Percentiles rank a stretch among this genome's conserved stretches.
Evolutionary conservation across 2,888 invertebrate species (phyloP).

Genomic region (Junonia oenone): DNA sequence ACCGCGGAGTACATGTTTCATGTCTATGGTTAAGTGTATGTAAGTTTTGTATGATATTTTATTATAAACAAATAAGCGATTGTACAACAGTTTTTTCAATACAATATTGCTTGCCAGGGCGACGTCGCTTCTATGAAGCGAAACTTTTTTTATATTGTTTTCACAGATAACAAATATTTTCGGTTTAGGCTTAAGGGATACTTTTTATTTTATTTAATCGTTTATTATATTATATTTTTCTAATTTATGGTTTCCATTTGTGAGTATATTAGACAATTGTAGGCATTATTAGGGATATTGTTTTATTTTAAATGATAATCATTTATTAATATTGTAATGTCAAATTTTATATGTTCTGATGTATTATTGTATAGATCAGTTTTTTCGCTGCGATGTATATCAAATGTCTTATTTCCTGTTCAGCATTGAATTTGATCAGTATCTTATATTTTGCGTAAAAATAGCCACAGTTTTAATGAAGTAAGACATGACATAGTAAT

Average conservation of each 20-base stretch:
- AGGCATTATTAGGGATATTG: slow-evolving; percentile 57
- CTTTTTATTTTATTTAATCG: slow-evolving; percentile 42
- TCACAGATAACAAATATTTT: slow-evolving; percentile 29
- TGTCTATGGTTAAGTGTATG: slow-evolving; percentile 37
- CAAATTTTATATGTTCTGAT: slow-evolving; percentile 43
- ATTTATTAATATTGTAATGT: slow-evolving; percentile 42
- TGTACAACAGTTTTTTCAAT: slow-evolving; percentile 53
- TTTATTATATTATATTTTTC: slow-evolving; percentile 34
- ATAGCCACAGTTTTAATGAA: neutral
- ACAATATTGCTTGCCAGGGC: slow-evolving; percentile 51
- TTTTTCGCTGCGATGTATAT: slow-evolving; percentile 30
- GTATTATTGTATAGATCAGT: slow-evolving; percentile 50
- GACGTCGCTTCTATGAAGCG: slow-evolving; percentile 70
- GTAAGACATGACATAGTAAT: neutral
- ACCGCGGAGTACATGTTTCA: slow-evolving; percentile 11
- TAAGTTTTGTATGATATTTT: slow-evolving; percentile 69
- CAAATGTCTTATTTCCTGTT: slow-evolving; percentile 29
- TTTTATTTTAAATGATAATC: slow-evolving; percentile 33
- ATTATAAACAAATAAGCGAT: slow-evolving; percentile 49
- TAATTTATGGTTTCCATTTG: slow-evolving; percentile 47
- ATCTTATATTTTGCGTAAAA: neutral
- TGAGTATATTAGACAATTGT: slow-evolving; percentile 54
- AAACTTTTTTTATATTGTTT: slow-evolving; percentile 37
- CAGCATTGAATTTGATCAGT: slow-evolving; percentile 21
- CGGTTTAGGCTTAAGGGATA: slow-evolving; percentile 38